Evolutionary conservation across 2,797 vertebrate genomes (phyloP).

Genomic region (Rhincodon typus): DNA sequence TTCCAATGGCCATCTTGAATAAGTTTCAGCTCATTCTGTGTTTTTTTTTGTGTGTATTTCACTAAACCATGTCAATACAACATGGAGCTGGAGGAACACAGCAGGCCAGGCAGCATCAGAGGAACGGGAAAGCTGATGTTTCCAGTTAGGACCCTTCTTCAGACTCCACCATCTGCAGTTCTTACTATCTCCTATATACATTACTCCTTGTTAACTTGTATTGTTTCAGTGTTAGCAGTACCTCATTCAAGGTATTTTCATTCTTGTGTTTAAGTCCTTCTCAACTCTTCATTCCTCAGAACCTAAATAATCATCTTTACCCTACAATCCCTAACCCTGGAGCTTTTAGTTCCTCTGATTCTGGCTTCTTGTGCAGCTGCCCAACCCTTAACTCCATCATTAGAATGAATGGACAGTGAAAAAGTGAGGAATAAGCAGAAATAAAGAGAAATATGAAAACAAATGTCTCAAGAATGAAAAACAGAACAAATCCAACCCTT

Average conservation of each 20-base stretch:
- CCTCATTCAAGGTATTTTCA: neutral
- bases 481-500: neutral
- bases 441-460: neutral
- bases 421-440: neutral
- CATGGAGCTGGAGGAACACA: too few relatives aligned
- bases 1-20: neutral
- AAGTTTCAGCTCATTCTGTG: neutral
- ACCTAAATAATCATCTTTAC: neutral
- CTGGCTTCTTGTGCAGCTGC: neutral
- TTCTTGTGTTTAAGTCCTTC: neutral
- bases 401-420: neutral
- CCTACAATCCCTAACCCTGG: neutral
- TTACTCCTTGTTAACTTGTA: neutral
- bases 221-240: neutral
- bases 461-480: neutral
- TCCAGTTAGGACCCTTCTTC: too few relatives aligned
- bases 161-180: too few relatives aligned
- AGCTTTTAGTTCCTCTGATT: neutral
- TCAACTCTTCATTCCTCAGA: neutral
- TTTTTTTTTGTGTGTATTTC: neutral
- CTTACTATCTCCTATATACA: neutral
- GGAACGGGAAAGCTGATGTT: too few relatives aligned
- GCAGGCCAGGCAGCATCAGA: too few relatives aligned
- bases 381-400: neutral
- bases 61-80: neutral